Evolutionary conservation across 2,888 invertebrate species (phyloP), one percentile per base, ranked within the genome.

Genomic region (Drosophila longiperda): DNA sequence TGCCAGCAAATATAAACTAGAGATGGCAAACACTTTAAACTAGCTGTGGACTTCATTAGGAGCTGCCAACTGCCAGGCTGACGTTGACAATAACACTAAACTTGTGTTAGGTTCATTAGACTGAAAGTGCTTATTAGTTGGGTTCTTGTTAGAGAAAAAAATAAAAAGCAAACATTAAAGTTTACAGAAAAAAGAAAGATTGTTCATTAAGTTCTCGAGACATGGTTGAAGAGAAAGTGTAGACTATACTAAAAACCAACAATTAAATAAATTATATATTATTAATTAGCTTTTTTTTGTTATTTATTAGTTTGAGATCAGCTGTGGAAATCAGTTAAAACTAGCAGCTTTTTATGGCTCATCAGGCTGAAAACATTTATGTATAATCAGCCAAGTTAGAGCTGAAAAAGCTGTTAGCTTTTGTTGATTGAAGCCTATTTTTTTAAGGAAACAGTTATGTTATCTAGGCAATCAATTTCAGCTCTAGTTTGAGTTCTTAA

Each of bases 21-120:
- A 55, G 79, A 79, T 79, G 77, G 42, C 34, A 72, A 26, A 63
- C 49, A 52, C 40, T 12, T 38, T 26, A 40, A 38, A 70, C 36
- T 45, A 48, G 36, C 26, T n/a, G 12, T n/a, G 38, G 20, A 63
- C 63, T 63, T 63, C 3, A 49, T 63, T 49, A 33, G n/a, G 40
- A 57, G 15, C 5, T 20, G 20, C 15, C 45, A 45, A 45, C 5
- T 29, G 20, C 15, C 45, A 45, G 26, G 45, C 45, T 23, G 45
- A 8, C 23, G 17, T 45, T 45, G 45, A 45, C 23, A 45, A 26
- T 12, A 32, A 26, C 7, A 23, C 9, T 49, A 49, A 49, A 26
- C 9, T 26, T 6, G 17, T 23, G 26, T 26, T 26, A 49, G 49
- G 49, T 26, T 49, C 49, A 23, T 53, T 53, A 45, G 45, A 45